Conservation (phyloP, 1,140 invertebrate genomes). For the Eriocheir sinensis region DNA sequence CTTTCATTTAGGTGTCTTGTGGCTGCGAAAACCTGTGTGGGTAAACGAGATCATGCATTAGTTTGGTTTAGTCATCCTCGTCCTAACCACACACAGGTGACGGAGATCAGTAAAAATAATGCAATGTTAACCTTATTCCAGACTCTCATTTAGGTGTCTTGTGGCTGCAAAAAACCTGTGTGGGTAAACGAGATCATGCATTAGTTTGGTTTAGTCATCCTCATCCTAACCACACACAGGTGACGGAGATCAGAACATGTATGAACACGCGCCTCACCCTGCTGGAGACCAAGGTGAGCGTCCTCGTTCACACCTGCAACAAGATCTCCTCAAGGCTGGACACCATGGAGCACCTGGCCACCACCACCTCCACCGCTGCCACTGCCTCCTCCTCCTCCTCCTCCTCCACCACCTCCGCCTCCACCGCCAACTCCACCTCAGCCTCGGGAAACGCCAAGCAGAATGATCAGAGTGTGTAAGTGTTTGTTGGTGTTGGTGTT, state of each 20-base stretch:
- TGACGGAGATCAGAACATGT: constrained; percentile 69
- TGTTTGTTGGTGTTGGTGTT: not conserved
- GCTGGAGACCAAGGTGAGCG: constrained; percentile 76
- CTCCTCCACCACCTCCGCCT: not conserved
- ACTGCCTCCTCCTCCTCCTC: not conserved
- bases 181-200: no score
- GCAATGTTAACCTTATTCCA: no score
- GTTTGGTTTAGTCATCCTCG: no score
- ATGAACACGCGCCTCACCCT: constrained; percentile 70
- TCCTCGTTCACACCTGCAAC: constrained; percentile 76
- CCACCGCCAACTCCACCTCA: not conserved
- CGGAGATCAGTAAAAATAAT: no score
- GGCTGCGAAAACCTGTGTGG: no score
- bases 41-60: no score
- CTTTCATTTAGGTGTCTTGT: no score
- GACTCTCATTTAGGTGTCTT: no score
- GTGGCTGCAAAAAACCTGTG: not conserved
- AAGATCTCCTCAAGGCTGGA: constrained; percentile 75
- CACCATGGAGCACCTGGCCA: constrained; percentile 56
- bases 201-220: no score
- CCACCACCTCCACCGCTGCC: not conserved
- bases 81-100: no score
- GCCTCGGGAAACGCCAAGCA: no score
- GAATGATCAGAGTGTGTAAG: constrained; percentile 50
- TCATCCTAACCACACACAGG: constrained; percentile 41